Conservation (phyloP, 92 coral and sea anemone genomes). For the Desmophyllum pertusum region DNA sequence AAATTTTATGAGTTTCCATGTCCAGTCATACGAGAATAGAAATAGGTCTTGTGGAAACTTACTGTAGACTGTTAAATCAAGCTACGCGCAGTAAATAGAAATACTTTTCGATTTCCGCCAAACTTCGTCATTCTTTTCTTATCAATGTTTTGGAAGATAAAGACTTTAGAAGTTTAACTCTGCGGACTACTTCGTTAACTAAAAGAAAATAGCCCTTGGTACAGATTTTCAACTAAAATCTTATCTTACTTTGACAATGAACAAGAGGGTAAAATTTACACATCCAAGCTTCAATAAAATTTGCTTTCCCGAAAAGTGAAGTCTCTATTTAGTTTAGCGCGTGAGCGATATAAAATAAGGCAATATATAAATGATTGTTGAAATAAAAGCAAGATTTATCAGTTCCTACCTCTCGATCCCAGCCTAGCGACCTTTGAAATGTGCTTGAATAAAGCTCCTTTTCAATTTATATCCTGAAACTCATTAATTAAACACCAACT, state of each 20-base stretch:
- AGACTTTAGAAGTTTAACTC: not conserved
- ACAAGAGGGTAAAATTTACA: not conserved
- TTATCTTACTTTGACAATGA: not conserved
- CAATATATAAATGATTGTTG: not conserved
- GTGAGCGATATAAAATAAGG: not conserved
- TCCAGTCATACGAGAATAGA: not conserved
- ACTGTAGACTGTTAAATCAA: not conserved
- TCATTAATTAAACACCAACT: constrained; percentile 68
- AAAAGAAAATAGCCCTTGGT: not conserved
- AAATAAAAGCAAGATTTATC: not conserved
- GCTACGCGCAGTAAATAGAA: not conserved
- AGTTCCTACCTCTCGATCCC: constrained; percentile 45
- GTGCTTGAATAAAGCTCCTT: constrained; percentile 67
- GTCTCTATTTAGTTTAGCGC: not conserved
- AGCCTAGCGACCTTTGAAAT: constrained; percentile 68
- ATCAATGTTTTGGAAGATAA: not conserved
- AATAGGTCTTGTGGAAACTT: not conserved
- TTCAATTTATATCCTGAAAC: constrained; percentile 72
- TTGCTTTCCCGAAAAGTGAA: not conserved
- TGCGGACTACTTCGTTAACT: not conserved
- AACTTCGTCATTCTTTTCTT: not conserved
- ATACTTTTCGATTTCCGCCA: not conserved
- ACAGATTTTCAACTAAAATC: not conserved
- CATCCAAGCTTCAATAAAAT: not conserved
- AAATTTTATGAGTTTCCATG: not conserved